Conservation (phyloP, 2,888 invertebrate species). For the Acrobasis suavella region DNA sequence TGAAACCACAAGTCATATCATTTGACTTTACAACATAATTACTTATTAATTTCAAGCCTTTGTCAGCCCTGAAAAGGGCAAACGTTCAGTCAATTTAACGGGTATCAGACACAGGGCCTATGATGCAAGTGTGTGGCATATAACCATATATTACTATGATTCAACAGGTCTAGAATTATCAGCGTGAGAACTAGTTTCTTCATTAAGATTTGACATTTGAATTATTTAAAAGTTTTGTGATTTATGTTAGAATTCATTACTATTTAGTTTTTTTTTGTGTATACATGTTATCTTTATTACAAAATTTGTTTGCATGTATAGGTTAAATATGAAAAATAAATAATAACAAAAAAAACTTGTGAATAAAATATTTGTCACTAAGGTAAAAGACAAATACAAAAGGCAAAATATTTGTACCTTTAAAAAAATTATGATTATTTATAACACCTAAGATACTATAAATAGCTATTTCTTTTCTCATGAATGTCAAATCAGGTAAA, state of each 20-base stretch:
- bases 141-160: conserved; percentile 8
- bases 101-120: conserved; percentile 9
- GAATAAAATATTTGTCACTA: no score
- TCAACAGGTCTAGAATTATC: conserved; percentile 5
- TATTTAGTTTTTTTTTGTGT: no score
- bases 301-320: no score
- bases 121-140: conserved; percentile 17
- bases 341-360: no score
- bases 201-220: background rate
- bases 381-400: no score
- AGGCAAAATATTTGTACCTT: no score
- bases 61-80: conserved; percentile 17
- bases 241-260: no score
- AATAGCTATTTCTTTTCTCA: background rate
- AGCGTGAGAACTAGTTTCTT: conserved; percentile 1
- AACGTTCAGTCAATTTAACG: conserved; percentile 18
- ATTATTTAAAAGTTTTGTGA: background rate
- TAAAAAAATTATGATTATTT: no score
- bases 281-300: no score
- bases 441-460: no score
- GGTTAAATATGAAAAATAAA: no score
- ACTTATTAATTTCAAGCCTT: conserved; percentile 2
- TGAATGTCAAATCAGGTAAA: background rate
- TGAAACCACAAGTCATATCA: background rate
- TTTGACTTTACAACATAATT: conserved; percentile 6